Evolutionary conservation across 2,797 vertebrate species (phyloP).

Genomic region (Silurus lanzhouensis): DNA sequence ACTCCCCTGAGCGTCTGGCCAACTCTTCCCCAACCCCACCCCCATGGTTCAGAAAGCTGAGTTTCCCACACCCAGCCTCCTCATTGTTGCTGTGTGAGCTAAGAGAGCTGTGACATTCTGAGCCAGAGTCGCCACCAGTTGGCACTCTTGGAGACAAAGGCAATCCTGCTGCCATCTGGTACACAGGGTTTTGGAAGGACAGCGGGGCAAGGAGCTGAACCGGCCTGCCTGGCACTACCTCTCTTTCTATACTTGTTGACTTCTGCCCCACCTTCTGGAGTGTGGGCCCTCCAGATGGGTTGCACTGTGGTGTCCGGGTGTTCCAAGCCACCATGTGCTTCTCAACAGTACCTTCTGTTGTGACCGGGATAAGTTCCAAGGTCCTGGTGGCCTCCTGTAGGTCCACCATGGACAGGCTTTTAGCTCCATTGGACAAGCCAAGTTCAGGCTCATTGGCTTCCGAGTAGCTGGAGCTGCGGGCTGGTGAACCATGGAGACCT

Average conservation of each 20-base stretch:
- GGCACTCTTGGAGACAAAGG: slow-evolving; percentile 87
- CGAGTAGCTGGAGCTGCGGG: slow-evolving; percentile 97
- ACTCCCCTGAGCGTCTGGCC: slow-evolving; percentile 83
- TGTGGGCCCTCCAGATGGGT: slow-evolving; percentile 75
- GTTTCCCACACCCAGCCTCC: slow-evolving; percentile 77
- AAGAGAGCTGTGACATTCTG: slow-evolving; percentile 96
- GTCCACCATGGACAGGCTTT: slow-evolving; percentile 99
- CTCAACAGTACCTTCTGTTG: slow-evolving; percentile 76
- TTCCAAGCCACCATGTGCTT: slow-evolving; percentile 81
- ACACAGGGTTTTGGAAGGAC: slow-evolving; percentile 98
- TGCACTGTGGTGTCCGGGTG: slow-evolving; percentile 79
- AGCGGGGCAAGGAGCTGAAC: slow-evolving; percentile 89
- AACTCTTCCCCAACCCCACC: slow-evolving; percentile 82
- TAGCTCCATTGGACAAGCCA: slow-evolving; percentile 92
- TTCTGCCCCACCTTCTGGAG: slow-evolving; percentile 82
- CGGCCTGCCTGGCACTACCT: slow-evolving; percentile 83
- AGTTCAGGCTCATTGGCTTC: slow-evolving; percentile 95
- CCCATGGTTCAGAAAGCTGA: slow-evolving; percentile 76
- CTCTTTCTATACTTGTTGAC: slow-evolving; percentile 72
- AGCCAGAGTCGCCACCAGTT: slow-evolving; percentile 86
- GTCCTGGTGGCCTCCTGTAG: slow-evolving; percentile 88
- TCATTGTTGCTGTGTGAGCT: slow-evolving; percentile 99
- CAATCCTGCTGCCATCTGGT: slow-evolving; percentile 97
- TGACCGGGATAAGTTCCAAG: slow-evolving; percentile 77
- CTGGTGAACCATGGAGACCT: slow-evolving; percentile 93